Percentiles rank a stretch among this genome's conserved stretches.
Conservation (phyloP, 2,113 vertebrate species). For the Charina bottae region DNA sequence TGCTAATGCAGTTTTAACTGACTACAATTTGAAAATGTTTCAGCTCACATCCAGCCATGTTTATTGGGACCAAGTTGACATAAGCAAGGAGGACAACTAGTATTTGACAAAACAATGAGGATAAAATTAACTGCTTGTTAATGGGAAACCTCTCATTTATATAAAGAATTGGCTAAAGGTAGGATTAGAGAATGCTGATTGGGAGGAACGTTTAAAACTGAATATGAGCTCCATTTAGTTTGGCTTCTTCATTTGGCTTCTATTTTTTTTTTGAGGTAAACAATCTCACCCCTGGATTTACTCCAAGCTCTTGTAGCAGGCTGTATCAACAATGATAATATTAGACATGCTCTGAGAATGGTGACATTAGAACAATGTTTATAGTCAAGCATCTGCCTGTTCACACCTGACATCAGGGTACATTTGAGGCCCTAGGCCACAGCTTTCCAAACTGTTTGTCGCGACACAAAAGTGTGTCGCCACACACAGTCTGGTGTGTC, state of each 20-base stretch:
- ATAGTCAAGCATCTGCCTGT: background rate
- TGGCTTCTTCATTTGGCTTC: conserved; percentile 11
- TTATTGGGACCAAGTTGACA: conserved; percentile 46
- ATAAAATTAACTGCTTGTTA: conserved; percentile 52
- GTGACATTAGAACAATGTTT: background rate
- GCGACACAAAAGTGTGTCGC: no score
- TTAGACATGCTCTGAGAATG: background rate
- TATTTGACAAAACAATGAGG: conserved; percentile 54
- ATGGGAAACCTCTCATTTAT: conserved; percentile 28
- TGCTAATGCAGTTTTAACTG: conserved; percentile 41
- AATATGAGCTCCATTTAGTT: background rate
- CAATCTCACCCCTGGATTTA: background rate
- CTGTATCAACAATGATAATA: background rate
- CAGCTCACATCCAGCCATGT: conserved; percentile 48
- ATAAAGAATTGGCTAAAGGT: conserved; percentile 36
- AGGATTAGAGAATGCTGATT: conserved; percentile 15
- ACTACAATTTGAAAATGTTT: conserved; percentile 47
- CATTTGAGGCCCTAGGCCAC: background rate
- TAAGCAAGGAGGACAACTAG: conserved; percentile 30
- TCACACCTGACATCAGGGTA: background rate
- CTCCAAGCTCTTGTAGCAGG: background rate
- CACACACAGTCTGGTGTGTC: no score
- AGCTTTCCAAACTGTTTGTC: no score
- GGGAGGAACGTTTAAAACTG: background rate
- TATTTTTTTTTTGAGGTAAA: conserved; percentile 43